Percentiles rank a stretch among this genome's conserved stretches.
These are phyloP conservation scores for Eugnorisma glareosa DNA, from an alignment of 2,888 invertebrate species.

Conservation along the genomic window DNA sequence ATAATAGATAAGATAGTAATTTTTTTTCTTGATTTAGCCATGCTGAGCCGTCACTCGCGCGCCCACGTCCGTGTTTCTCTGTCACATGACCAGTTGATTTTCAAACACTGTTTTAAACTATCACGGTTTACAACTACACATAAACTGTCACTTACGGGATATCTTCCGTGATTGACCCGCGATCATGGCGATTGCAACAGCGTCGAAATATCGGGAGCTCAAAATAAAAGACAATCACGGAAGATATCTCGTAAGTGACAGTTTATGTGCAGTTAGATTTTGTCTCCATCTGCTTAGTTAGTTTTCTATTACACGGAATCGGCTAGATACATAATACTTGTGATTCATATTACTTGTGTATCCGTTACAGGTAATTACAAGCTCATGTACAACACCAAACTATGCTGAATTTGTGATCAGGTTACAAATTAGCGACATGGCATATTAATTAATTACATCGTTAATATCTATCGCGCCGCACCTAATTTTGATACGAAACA, in stretches of 20 bases:
- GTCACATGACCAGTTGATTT: neutral
- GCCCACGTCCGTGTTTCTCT: too few relatives aligned
- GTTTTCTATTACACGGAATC: neutral
- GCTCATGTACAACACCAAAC: neutral
- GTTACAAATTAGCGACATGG: neutral
- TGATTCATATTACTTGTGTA: neutral
- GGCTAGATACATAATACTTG: neutral
- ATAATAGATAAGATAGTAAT: neutral
- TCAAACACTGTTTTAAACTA: too few relatives aligned
- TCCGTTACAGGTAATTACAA: neutral
- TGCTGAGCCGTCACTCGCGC: neutral
- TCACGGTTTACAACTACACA: too few relatives aligned
- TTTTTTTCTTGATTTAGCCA: neutral
- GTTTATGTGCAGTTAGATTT: too few relatives aligned
- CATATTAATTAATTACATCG: slow-evolving; percentile 20
- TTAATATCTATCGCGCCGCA: neutral
- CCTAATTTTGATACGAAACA: neutral
- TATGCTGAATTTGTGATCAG: neutral
- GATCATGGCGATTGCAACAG: too few relatives aligned
- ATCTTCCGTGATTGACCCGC: too few relatives aligned
- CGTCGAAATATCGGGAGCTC: too few relatives aligned
- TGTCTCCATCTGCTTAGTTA: neutral
- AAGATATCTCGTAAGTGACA: too few relatives aligned
- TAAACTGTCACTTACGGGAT: too few relatives aligned
- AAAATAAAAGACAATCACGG: too few relatives aligned